These are phyloP conservation scores for Drosophila eugracilis DNA, from an alignment of 1,140 invertebrate species.

Conservation along the genomic window DNA sequence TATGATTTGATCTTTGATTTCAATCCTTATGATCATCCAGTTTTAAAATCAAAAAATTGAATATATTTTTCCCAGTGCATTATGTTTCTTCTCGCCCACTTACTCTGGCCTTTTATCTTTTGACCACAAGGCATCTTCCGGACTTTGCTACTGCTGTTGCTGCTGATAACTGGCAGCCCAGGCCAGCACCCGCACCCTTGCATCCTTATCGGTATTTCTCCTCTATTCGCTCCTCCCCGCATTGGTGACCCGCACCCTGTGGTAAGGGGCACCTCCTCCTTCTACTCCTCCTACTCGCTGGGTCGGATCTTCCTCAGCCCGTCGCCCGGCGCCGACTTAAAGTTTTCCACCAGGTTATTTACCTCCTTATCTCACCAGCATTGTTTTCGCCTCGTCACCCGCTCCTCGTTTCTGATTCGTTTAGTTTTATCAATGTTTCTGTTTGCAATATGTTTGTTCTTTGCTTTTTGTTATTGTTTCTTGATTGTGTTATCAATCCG, in stretches of 20 bases:
- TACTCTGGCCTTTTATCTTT: slow-evolving; percentile 58
- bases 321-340: slow-evolving; percentile 61
- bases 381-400: slow-evolving; percentile 39
- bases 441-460: slow-evolving; percentile 66
- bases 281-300: background rate
- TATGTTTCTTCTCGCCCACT: background rate
- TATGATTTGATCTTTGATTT: too few relatives aligned
- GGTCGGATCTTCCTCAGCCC: slow-evolving; percentile 2
- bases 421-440: slow-evolving; percentile 52
- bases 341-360: slow-evolving; percentile 70
- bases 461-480: slow-evolving; percentile 7
- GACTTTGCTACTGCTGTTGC: slow-evolving; percentile 44
- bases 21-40: too few relatives aligned
- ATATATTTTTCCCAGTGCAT: slow-evolving; percentile 13
- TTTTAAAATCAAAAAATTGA: too few relatives aligned
- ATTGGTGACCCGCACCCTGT: slow-evolving; percentile 32
- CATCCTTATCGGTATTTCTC: slow-evolving; percentile 55
- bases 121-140: slow-evolving; percentile 62
- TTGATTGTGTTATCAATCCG: slow-evolving; percentile 45
- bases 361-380: slow-evolving; percentile 72
- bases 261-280: slow-evolving; percentile 14
- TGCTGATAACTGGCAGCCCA: slow-evolving; percentile 26
- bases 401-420: slow-evolving; percentile 18
- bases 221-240: slow-evolving; percentile 31
- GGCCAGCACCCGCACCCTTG: slow-evolving; percentile 39